Evolutionary conservation across 2,797 vertebrate genomes (phyloP).

Genomic region (Etheostoma perlongum): DNA sequence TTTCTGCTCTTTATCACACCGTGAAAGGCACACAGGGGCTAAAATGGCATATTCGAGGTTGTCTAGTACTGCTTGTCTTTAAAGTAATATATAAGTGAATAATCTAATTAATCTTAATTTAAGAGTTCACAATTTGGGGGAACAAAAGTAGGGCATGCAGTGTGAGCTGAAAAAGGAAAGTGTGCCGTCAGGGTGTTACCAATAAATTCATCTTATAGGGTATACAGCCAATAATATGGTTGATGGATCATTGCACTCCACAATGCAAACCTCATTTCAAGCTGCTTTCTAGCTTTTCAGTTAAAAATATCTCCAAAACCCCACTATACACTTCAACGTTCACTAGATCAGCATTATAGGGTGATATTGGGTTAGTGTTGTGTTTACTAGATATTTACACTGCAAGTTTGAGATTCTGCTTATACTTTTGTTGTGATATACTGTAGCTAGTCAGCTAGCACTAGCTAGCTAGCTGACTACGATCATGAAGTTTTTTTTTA

Average conservation of each 20-base stretch:
- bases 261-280: not conserved
- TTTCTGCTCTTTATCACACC: conserved; percentile 30
- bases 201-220: not conserved
- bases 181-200: not conserved
- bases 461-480: too few relatives aligned
- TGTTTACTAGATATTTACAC: too few relatives aligned
- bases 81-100: conserved; percentile 6
- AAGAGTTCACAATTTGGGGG: conserved; percentile 6
- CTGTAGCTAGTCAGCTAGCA: too few relatives aligned
- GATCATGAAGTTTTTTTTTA: too few relatives aligned
- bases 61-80: not conserved
- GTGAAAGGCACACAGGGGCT: not conserved
- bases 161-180: not conserved
- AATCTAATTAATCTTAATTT: not conserved
- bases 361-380: too few relatives aligned
- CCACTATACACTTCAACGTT: too few relatives aligned
- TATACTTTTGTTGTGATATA: too few relatives aligned
- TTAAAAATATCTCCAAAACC: too few relatives aligned
- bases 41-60: conserved; percentile 10
- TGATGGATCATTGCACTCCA: not conserved
- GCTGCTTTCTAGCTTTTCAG: too few relatives aligned
- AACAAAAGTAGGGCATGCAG: not conserved
- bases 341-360: too few relatives aligned
- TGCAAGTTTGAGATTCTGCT: too few relatives aligned
- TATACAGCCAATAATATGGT: not conserved